Evolutionary conservation across 2,888 invertebrate genomes (phyloP).

Genomic region (Epirrhoe alternata): DNA sequence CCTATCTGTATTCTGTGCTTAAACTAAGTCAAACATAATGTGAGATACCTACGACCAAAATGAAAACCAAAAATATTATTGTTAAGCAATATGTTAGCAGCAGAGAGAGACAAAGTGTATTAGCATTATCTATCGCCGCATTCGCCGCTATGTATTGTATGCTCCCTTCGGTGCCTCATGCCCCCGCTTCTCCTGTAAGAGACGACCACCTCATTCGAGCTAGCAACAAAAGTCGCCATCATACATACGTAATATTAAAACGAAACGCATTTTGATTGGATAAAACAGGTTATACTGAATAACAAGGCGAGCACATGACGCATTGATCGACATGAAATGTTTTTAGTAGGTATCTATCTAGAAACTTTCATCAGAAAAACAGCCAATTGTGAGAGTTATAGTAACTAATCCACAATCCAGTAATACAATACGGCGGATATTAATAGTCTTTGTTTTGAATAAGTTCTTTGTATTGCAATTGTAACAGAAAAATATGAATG

Average conservation of each 20-base stretch:
- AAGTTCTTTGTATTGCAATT: neutral
- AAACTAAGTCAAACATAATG: neutral
- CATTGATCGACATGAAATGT: slow-evolving; percentile 48
- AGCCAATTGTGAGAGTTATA: neutral
- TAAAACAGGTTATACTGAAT: slow-evolving; percentile 57
- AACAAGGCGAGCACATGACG: slow-evolving; percentile 66
- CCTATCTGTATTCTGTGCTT: too few species aligned
- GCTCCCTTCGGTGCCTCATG: slow-evolving; percentile 75
- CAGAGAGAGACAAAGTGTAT: slow-evolving; percentile 63
- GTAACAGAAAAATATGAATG: neutral
- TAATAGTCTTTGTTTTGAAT: neutral
- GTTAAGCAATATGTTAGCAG: slow-evolving; percentile 44
- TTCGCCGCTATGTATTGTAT: slow-evolving; percentile 69
- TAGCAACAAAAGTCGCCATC: slow-evolving; percentile 59
- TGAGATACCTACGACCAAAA: slow-evolving; percentile 6
- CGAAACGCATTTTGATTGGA: slow-evolving; percentile 63
- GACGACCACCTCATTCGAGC: slow-evolving; percentile 61
- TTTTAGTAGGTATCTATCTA: slow-evolving; percentile 1
- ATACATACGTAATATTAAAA: slow-evolving; percentile 53
- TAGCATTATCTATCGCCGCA: slow-evolving; percentile 72
- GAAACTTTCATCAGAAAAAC: slow-evolving; percentile 3
- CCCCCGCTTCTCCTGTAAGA: slow-evolving; percentile 68
- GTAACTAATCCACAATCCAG: neutral
- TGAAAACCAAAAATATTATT: neutral
- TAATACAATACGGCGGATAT: neutral